Base-by-base conservation (phyloP, 1,140 invertebrate genomes). In the Drosophila parvula region DNA sequence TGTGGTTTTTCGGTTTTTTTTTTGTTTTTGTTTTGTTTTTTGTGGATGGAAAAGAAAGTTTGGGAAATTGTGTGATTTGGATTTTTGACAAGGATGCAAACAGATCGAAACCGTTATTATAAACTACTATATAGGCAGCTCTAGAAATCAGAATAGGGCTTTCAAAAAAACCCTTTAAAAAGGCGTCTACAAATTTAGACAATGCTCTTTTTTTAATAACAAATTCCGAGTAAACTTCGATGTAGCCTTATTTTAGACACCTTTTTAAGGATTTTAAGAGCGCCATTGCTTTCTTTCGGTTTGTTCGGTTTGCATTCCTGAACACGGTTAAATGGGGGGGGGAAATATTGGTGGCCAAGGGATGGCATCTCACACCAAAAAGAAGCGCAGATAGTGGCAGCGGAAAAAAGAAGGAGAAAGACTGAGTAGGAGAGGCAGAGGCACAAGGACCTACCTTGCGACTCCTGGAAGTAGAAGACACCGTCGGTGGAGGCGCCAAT, bases 381-480 rank as follows among this genome's bases (percentile, higher is more conserved):
- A 71, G 64, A 63, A 41, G 64, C 48, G 36, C 5, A 27, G 12
- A 43, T 30, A 62, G 45, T 10, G 14, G 30, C 34, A n/a, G 38
- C 11, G 22, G 18, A 28, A 34, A 48, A 14, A 50, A 7, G 36
- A 18, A 14, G 22, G 2, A 30, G 11, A 18, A 27, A 12, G 30
- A 3, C 9, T 14, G 8, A 4, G 9, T 27, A 5, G 7, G 4
- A 2, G 27, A 9, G 4, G 10, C 4, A 30, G 12, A 22, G 16
- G 48, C 79, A 81, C 65, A 84, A 68, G 84, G 16, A 78, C 90
- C 91, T 71, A 91, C 90, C 90, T 41, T 40, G 58, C 1, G 62
- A 34, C 12, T 44, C 53, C 14, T 43, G 44, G 61, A 90, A 91
- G 27, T 60, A 65, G 55, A 75, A 91, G 0, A 58, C 14, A 0